Evolutionary conservation across 2,797 vertebrate species (phyloP), one percentile per base, ranked within the genome.

Genomic region (Tapirus indicus): DNA sequence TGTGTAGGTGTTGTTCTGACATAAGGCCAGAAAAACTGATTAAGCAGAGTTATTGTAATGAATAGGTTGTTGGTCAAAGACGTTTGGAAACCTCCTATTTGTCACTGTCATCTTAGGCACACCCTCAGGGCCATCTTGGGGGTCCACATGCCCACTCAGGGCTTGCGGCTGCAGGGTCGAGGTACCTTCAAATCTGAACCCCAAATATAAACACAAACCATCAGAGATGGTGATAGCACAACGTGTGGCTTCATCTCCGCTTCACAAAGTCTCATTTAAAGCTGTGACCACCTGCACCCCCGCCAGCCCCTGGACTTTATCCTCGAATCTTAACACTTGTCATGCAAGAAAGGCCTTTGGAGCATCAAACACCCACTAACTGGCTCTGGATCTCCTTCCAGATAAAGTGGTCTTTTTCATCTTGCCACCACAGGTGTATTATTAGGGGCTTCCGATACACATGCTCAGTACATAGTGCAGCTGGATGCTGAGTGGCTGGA

Each of bases 251-350:
- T 64, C 29, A 2, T 6, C 16, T 38, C 23, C n/a, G 4, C 62
- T 17, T 41, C 1, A 41, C 25, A 52, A 35, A 16, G 14, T 41
- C 16, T 16, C 25, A n/a, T 68, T 41, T 29, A 2, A 68, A 35
- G 32, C 4, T 23, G 2, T 62, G 21, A 4, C 27, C 32, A 29
- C 21, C 38, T 44, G 10, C 2, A 7, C n/a, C 0, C 27, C 32
- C 7, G 1, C 49, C 35, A 0, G 49, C 0, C 49, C n/a, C 62
- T 4, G 18, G n/a, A 41, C 16, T 35, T 25, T 0, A 21, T 8
- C 3, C 16, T 21, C 4, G 18, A 7, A 18, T 25, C 23, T 0
- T 20, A 0, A 32, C 12, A 2, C 25, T 12, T 4, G 7, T 7
- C 2, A 0, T 0, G 2, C 0, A 29, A 60, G 20, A 47, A 58